phyloP scores from a whole-genome alignment of 2,888 invertebrate species.

The Dorcus parallelipipedus region DNA sequence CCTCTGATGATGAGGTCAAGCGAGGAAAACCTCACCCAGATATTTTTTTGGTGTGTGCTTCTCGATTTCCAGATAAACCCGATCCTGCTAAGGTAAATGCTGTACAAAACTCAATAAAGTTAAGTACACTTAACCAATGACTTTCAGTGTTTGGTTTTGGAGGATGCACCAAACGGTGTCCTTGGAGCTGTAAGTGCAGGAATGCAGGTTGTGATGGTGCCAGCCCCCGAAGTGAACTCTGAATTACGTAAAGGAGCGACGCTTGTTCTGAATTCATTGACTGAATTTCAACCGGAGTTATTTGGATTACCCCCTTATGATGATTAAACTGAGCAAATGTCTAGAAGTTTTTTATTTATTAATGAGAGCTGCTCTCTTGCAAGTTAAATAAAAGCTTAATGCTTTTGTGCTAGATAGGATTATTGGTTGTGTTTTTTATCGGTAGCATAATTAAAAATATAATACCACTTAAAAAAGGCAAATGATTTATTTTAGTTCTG shows the following conservation, averaged over 20 bases:
- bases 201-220: conserved; percentile 62
- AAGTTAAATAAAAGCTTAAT: no score
- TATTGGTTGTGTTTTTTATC: no score
- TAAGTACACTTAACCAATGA: neutral
- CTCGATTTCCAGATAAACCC: conserved; percentile 56
- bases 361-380: no score
- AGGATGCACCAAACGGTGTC: conserved; percentile 66
- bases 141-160: conserved; percentile 58
- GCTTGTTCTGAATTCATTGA: conserved; percentile 54
- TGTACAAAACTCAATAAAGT: neutral
- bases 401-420: no score
- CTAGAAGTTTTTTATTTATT: no score
- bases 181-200: conserved; percentile 56
- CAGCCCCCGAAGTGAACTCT: conserved; percentile 46
- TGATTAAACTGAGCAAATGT: neutral
- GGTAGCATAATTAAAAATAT: no score
- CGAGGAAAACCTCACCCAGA: conserved; percentile 70
- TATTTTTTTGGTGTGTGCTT: conserved; percentile 62
- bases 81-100: conserved; percentile 40
- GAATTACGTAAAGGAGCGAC: conserved; percentile 49
- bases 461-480: conserved; percentile 4
- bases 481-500: conserved; percentile 19
- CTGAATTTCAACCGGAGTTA: conserved; percentile 60
- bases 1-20: conserved; percentile 63
- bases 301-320: conserved; percentile 56